These are phyloP conservation scores for Drosophila pectinifera DNA, from an alignment of 1,140 invertebrate species.

Conservation along the genomic window DNA sequence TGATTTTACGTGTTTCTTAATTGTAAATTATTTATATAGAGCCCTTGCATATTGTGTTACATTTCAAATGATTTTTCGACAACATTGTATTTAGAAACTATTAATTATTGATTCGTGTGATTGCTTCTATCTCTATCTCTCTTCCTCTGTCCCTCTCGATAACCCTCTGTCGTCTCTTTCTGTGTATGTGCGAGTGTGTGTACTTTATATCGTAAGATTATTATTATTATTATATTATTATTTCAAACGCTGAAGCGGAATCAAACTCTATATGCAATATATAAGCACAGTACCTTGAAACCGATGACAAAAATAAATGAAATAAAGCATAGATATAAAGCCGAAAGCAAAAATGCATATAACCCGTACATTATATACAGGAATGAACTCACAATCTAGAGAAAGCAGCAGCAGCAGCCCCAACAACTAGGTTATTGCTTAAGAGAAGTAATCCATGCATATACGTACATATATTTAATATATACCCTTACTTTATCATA, in stretches of 20 bases:
- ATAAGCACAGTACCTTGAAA: slow-evolving; percentile 52
- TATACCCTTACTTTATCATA: slow-evolving; percentile 47
- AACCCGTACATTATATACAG: slow-evolving; percentile 23
- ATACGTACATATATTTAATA: slow-evolving; percentile 49
- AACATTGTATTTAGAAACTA: slow-evolving; percentile 21
- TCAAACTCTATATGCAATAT: slow-evolving; percentile 56
- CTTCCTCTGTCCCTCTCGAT: slow-evolving; percentile 2
- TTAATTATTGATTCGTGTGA: slow-evolving; percentile 11
- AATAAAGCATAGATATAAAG: slow-evolving; percentile 11
- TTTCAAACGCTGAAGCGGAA: slow-evolving; percentile 30
- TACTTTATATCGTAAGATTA: slow-evolving; percentile 17
- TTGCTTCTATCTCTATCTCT: neutral
- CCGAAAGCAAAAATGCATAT: too few species aligned
- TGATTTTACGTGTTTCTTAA: slow-evolving; percentile 8
- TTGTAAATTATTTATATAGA: slow-evolving; percentile 32
- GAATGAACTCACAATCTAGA: slow-evolving; percentile 14
- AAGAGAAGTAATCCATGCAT: slow-evolving; percentile 14
- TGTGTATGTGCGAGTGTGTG: slow-evolving; percentile 16
- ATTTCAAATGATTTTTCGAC: slow-evolving; percentile 42
- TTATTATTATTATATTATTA: slow-evolving; percentile 39
- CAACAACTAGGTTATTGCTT: slow-evolving; percentile 27
- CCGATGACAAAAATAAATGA: slow-evolving; percentile 8
- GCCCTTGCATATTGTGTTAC: slow-evolving; percentile 41
- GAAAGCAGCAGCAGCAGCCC: slow-evolving; percentile 19
- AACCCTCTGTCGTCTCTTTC: neutral